phyloP scores from a whole-genome alignment of 2,113 vertebrate genomes.

The Dasyornis broadbenti region DNA sequence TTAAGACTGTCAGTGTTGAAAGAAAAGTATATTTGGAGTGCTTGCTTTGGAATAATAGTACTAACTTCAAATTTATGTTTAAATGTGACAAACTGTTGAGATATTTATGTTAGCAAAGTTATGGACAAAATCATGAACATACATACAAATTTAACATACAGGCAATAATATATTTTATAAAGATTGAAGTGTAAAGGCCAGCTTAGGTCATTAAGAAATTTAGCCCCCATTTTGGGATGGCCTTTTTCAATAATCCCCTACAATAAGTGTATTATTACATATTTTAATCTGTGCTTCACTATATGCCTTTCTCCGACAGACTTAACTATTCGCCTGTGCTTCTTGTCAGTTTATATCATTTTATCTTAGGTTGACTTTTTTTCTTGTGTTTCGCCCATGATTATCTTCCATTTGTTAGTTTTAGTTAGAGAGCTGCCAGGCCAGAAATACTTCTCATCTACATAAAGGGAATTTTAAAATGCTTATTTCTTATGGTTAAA shows the following conservation, averaged over 20 bases:
- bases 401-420: constrained; percentile 52
- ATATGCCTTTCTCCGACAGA: not conserved
- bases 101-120: not conserved
- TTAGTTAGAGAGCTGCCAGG: constrained; percentile 42
- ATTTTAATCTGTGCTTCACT: not conserved
- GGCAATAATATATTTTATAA: not conserved
- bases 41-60: not conserved
- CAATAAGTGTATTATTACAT: not conserved
- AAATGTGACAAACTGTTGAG: not conserved
- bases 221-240: not conserved
- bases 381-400: not conserved
- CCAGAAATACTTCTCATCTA: constrained; percentile 59
- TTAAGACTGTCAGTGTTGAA: not conserved
- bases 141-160: not conserved
- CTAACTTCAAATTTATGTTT: not conserved
- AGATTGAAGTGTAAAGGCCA: not conserved
- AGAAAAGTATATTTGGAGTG: not conserved
- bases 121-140: not conserved
- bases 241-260: not conserved
- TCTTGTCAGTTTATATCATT: constrained; percentile 17
- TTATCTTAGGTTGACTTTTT: constrained; percentile 14
- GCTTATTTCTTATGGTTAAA: constrained; percentile 36
- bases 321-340: not conserved
- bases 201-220: not conserved
- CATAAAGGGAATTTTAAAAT: constrained; percentile 54